Conservation (phyloP, 2,113 vertebrate species). For the Hemichromis elongatus region DNA sequence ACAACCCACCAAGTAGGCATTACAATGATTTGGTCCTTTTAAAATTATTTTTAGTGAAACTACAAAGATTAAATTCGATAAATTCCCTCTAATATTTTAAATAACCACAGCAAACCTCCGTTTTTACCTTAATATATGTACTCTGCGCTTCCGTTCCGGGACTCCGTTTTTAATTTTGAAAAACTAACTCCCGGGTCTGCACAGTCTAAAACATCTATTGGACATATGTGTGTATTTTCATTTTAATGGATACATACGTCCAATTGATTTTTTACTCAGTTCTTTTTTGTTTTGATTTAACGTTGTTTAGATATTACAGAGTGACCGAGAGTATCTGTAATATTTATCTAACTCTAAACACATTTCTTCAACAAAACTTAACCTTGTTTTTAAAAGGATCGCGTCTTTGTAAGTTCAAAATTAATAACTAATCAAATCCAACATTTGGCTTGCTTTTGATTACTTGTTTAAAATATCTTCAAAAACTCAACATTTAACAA, state of each 20-base stretch:
- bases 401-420: background rate
- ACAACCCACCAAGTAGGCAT: background rate
- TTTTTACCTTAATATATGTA: background rate
- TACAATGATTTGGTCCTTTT: background rate
- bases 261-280: background rate
- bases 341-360: background rate
- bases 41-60: background rate
- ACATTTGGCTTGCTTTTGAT: background rate
- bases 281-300: background rate
- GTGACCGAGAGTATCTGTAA: background rate
- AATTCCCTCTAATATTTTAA: background rate
- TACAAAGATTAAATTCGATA: background rate
- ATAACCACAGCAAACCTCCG: background rate
- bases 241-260: background rate
- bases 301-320: background rate
- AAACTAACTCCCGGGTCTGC: background rate
- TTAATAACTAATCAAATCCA: background rate
- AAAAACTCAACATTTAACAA: background rate
- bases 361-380: background rate
- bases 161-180: background rate
- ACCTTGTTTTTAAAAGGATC: background rate
- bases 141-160: background rate
- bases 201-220: background rate
- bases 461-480: background rate
- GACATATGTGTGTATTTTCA: background rate